These are phyloP conservation scores for Lithosia quadra DNA, from an alignment of 2,888 invertebrate species.

Conservation along the genomic window DNA sequence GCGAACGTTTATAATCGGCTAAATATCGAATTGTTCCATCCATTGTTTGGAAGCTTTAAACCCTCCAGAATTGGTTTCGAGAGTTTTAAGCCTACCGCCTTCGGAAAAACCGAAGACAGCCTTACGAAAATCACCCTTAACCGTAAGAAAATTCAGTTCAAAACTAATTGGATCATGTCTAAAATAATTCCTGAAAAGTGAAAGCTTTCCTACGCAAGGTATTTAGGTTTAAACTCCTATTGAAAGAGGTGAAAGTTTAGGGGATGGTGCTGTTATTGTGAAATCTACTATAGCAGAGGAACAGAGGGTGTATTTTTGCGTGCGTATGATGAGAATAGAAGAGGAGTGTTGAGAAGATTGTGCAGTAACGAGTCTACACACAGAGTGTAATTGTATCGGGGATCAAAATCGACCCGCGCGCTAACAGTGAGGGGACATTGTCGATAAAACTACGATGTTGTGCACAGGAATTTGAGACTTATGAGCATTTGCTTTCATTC, in stretches of 20 bases:
- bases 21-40: slow-evolving; percentile 85
- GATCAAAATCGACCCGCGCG: slow-evolving; percentile 76
- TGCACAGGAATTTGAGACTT: slow-evolving; percentile 59
- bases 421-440: slow-evolving; percentile 61
- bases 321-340: slow-evolving; percentile 42
- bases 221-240: slow-evolving; percentile 86
- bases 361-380: slow-evolving; percentile 83
- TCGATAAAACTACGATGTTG: slow-evolving; percentile 52
- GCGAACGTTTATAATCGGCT: slow-evolving; percentile 83
- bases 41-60: slow-evolving; percentile 82
- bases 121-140: slow-evolving; percentile 62
- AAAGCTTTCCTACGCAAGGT: slow-evolving; percentile 85
- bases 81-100: slow-evolving; percentile 85
- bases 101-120: slow-evolving; percentile 68
- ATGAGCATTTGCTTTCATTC: slow-evolving; percentile 15
- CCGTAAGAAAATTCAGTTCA: slow-evolving; percentile 55
- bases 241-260: slow-evolving; percentile 86
- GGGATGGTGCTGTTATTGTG: slow-evolving; percentile 54
- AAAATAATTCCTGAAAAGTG: slow-evolving; percentile 86
- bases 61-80: slow-evolving; percentile 83
- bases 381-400: slow-evolving; percentile 85
- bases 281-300: slow-evolving; percentile 56
- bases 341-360: slow-evolving; percentile 81
- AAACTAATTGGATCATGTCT: slow-evolving; percentile 54
- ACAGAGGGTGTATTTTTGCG: slow-evolving; percentile 61